Conservation (phyloP, 2,888 invertebrate genomes). For the Drosophila greeni region DNA sequence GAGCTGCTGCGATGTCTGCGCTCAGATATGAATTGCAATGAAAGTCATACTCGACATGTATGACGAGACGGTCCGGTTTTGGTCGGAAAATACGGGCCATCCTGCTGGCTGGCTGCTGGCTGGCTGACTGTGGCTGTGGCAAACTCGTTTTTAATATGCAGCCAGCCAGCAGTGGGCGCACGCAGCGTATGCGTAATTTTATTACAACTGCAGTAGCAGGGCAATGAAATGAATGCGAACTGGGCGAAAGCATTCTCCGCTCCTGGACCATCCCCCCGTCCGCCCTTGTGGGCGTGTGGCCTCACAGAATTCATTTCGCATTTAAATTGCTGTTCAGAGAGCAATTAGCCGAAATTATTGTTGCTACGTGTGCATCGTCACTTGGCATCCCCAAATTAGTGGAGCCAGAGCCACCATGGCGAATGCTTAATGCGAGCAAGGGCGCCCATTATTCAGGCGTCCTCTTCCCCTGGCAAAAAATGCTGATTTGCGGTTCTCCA, state of each 20-base stretch:
- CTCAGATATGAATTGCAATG: constrained; percentile 73
- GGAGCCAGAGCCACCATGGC: constrained; percentile 42
- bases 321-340: constrained; percentile 75
- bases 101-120: not conserved
- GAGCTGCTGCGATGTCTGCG: constrained; percentile 48
- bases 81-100: constrained; percentile 23
- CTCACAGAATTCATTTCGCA: constrained; percentile 70
- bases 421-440: constrained; percentile 60
- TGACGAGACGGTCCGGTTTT: constrained; percentile 34
- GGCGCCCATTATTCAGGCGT: constrained; percentile 57
- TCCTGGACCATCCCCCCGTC: no score
- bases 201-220: constrained; percentile 57
- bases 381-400: constrained; percentile 45
- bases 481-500: constrained; percentile 70
- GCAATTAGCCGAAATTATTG: constrained; percentile 76
- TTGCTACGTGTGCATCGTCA: constrained; percentile 73
- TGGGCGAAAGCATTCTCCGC: constrained; percentile 47
- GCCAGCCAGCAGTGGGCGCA: constrained; percentile 31
- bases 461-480: constrained; percentile 32
- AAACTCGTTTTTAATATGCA: constrained; percentile 59
- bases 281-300: constrained; percentile 6
- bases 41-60: constrained; percentile 65
- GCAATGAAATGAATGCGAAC: constrained; percentile 50
- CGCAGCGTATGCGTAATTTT: constrained; percentile 71
- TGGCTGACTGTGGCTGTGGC: constrained; percentile 9